These are phyloP conservation scores for Spialia ferax DNA, from an alignment of 2,888 invertebrate species.

Conservation along the genomic window DNA sequence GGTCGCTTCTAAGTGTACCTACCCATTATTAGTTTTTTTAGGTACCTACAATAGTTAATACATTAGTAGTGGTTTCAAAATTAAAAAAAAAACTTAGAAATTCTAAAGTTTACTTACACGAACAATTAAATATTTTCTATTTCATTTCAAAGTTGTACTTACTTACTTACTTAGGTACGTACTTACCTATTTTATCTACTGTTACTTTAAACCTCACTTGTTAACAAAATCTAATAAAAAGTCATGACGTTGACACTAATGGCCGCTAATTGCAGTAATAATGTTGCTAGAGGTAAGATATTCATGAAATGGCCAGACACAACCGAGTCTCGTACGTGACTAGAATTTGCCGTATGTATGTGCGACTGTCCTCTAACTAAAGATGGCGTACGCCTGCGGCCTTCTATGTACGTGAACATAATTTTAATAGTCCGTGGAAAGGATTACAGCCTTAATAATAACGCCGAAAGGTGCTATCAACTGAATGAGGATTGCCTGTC, in stretches of 20 bases:
- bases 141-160: no score
- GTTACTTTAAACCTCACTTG: background rate
- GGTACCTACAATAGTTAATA: no score
- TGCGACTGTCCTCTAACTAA: slow-evolving; percentile 46
- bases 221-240: background rate
- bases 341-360: slow-evolving; percentile 52
- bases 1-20: no score
- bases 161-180: no score
- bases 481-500: no score
- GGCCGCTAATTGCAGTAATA: slow-evolving; percentile 59
- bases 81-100: no score
- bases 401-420: slow-evolving; percentile 44
- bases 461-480: background rate
- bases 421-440: slow-evolving; percentile 38
- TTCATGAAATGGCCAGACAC: slow-evolving; percentile 56
- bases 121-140: no score
- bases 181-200: no score
- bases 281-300: slow-evolving; percentile 51
- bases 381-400: slow-evolving; percentile 48
- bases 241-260: slow-evolving; percentile 24
- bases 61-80: no score
- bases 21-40: no score
- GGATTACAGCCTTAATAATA: slow-evolving; percentile 1
- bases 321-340: slow-evolving; percentile 61
- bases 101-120: no score